Evolutionary conservation across 2,113 vertebrate species (phyloP).

Genomic region (Tretioscincus oriximinensis): DNA sequence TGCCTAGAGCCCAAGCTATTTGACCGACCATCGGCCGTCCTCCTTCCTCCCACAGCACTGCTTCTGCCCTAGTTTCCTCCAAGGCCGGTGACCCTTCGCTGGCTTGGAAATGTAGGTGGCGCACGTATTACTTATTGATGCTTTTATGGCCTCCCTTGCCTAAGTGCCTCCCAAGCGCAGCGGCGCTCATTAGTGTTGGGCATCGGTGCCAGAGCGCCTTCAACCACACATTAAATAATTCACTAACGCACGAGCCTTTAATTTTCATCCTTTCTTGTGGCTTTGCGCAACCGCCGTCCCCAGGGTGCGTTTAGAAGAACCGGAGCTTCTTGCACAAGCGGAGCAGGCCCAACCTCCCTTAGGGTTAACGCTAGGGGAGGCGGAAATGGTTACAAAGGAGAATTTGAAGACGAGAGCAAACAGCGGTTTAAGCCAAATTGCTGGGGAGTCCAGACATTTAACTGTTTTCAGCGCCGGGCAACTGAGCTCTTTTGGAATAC

Average conservation of each 20-base stretch:
- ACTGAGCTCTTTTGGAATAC: no score
- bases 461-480: not conserved
- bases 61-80: not conserved
- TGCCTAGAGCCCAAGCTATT: no score
- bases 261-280: not conserved
- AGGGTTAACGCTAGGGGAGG: not conserved
- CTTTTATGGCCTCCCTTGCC: conserved; percentile 20
- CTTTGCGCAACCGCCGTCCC: not conserved
- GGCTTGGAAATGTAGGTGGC: not conserved
- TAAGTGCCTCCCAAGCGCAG: conserved; percentile 13
- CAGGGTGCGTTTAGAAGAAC: rapidly evolving
- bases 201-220: conserved; percentile 22
- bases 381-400: rapidly evolving
- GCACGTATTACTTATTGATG: not conserved
- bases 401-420: not conserved
- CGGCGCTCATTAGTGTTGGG: conserved; percentile 4
- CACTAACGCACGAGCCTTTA: conserved; percentile 14
- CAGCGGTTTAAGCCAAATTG: not conserved
- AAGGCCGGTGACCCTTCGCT: not conserved
- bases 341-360: not conserved
- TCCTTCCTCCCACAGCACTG: not conserved
- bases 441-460: not conserved
- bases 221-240: conserved; percentile 55
- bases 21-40: not conserved
- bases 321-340: rapidly evolving